phyloP scores from a whole-genome alignment of 2,888 invertebrate genomes.

The Sarcophaga carnaria region DNA sequence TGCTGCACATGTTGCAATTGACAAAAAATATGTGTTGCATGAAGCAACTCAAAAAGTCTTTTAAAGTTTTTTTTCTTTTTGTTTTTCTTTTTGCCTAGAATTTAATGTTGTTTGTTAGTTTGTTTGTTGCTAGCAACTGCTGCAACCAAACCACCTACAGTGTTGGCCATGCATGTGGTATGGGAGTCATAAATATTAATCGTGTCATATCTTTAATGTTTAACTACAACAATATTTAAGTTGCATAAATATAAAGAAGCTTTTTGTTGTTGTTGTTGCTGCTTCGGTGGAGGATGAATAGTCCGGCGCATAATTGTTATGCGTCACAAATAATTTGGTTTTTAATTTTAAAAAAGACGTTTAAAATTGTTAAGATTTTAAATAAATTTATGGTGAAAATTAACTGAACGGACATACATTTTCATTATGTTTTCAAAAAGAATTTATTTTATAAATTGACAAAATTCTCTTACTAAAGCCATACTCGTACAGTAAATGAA shows the following conservation, averaged over 20 bases:
- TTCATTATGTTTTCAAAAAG: not conserved
- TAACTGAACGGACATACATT: not conserved
- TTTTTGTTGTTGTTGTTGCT: not conserved
- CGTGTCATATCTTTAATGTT: conserved; percentile 55
- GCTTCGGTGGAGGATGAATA: conserved; percentile 20
- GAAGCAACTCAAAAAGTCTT: conserved; percentile 14
- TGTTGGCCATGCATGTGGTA: conserved; percentile 45
- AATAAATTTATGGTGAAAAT: not conserved
- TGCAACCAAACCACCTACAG: conserved; percentile 60
- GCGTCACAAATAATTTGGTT: conserved; percentile 23
- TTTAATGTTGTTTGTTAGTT: conserved; percentile 13
- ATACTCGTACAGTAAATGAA: too few species aligned
- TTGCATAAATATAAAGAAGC: conserved; percentile 48
- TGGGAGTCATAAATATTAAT: conserved; percentile 54
- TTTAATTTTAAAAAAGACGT: not conserved
- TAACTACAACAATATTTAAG: conserved; percentile 39
- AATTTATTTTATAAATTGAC: too few species aligned
- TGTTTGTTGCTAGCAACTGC: conserved; percentile 3
- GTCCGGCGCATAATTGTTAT: not conserved
- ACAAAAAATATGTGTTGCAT: conserved; percentile 66
- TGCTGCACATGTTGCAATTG: conserved; percentile 70
- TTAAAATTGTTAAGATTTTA: not conserved
- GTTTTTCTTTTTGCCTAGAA: conserved; percentile 18
- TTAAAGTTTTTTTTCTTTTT: conserved; percentile 2
- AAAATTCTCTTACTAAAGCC: too few species aligned